phyloP scores from a whole-genome alignment of 2,797 vertebrate species.

The Brachymystax lenok region DNA sequence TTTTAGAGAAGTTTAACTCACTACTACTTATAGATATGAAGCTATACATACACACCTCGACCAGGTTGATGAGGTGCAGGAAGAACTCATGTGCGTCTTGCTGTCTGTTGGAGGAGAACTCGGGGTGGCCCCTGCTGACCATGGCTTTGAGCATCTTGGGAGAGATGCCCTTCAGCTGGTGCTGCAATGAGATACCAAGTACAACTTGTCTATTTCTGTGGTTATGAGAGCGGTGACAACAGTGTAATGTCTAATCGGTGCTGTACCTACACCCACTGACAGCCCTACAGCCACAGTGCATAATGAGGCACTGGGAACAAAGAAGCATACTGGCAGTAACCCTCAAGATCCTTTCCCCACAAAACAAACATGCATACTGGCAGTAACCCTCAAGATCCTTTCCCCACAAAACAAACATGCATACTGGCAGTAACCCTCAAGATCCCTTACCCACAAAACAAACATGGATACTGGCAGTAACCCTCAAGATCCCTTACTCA shows the following conservation, averaged over 20 bases:
- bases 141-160: slow-evolving; percentile 93
- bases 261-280: not conserved
- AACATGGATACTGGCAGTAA: too few relatives aligned
- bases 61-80: slow-evolving; percentile 88
- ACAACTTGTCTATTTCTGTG: too few relatives aligned
- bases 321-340: too few relatives aligned
- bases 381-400: too few relatives aligned
- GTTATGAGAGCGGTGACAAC: not conserved
- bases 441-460: too few relatives aligned
- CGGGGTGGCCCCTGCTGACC: slow-evolving; percentile 89
- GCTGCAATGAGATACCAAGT: slow-evolving; percentile 68
- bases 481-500: too few relatives aligned
- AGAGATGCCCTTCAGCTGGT: slow-evolving; percentile 89
- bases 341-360: too few relatives aligned
- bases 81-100: slow-evolving; percentile 95
- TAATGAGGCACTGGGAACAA: too few relatives aligned
- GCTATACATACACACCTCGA: slow-evolving; percentile 86
- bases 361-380: not conserved
- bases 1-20: not conserved
- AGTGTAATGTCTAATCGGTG: not conserved
- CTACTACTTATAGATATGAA: not conserved
- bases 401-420: too few relatives aligned
- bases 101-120: slow-evolving; percentile 96
- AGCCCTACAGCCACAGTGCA: not conserved
- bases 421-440: too few relatives aligned